Percentiles rank a stretch among this genome's conserved stretches.
phyloP scores from a whole-genome alignment of 2,797 vertebrate species.

The Siniperca undulata region DNA sequence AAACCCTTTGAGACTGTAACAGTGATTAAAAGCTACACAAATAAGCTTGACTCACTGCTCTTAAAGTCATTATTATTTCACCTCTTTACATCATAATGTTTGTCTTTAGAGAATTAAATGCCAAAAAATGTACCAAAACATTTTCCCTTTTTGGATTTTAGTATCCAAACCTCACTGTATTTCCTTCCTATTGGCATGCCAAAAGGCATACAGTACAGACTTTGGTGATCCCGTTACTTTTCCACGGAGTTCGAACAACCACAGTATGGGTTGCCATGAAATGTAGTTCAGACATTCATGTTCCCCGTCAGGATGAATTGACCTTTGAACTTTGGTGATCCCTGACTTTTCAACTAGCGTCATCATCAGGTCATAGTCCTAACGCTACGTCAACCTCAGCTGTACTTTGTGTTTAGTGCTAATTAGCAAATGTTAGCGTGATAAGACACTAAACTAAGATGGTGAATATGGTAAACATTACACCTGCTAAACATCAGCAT shows the following conservation, averaged over 20 bases:
- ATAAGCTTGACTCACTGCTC: slow-evolving; percentile 13
- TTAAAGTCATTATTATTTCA: slow-evolving; percentile 1
- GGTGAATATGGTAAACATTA: no score
- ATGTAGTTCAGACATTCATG: background rate
- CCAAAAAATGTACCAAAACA: background rate
- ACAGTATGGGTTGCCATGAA: background rate
- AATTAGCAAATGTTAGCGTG: background rate
- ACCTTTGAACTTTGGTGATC: background rate
- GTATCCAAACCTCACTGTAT: background rate
- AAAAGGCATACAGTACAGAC: background rate
- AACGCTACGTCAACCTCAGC: background rate
- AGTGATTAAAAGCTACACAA: slow-evolving; percentile 23
- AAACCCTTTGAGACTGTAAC: slow-evolving; percentile 23
- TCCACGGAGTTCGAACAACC: no score
- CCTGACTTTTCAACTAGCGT: background rate
- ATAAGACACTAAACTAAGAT: no score
- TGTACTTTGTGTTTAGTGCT: background rate
- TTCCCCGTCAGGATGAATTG: background rate
- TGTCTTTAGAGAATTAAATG: slow-evolving; percentile 4
- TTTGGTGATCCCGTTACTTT: no score
- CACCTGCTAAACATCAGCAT: background rate
- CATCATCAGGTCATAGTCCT: background rate
- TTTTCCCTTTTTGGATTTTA: slow-evolving; percentile 3
- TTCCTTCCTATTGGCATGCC: background rate
- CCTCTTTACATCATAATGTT: slow-evolving; percentile 10